These are phyloP conservation scores for Chromoteleia sp. DNA, from an alignment of 2,888 invertebrate genomes.

Conservation along the genomic window DNA sequence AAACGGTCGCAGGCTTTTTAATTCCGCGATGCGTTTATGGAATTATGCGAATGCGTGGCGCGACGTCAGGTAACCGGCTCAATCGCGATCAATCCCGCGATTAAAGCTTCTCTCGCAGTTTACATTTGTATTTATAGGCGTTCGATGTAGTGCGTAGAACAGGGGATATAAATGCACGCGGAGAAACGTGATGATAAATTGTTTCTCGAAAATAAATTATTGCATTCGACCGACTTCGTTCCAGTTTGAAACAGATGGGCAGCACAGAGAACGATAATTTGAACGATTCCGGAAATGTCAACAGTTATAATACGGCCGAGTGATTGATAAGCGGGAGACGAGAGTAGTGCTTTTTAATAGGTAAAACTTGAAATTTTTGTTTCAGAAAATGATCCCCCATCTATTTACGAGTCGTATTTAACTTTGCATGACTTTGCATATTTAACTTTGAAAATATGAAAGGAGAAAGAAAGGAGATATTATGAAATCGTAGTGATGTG, in stretches of 20 bases:
- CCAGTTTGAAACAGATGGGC: constrained; percentile 15
- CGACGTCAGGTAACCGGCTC: constrained; percentile 31
- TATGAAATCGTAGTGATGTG: too few species aligned
- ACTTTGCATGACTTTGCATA: too few species aligned
- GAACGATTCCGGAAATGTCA: constrained; percentile 10
- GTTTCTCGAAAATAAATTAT: constrained; percentile 55
- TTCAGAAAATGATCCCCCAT: too few species aligned
- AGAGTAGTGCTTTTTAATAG: not conserved
- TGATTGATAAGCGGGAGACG: not conserved
- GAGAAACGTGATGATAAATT: constrained; percentile 48
- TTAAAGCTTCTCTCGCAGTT: constrained; percentile 47
- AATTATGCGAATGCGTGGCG: constrained; percentile 48
- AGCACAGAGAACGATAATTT: not conserved
- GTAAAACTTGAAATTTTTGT: too few species aligned
- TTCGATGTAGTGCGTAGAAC: constrained; percentile 15
- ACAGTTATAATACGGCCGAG: not conserved
- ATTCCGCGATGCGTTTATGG: constrained; percentile 19
- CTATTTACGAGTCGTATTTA: too few species aligned
- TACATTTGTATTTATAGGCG: constrained; percentile 55
- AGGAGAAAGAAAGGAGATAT: too few species aligned
- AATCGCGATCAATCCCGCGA: constrained; percentile 56
- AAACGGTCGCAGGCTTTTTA: constrained; percentile 15
- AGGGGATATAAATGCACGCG: constrained; percentile 33
- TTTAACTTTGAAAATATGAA: too few species aligned
- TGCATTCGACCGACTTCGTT: constrained; percentile 14